phyloP scores from a whole-genome alignment of 2,113 vertebrate species.

The Galeopterus variegatus region DNA sequence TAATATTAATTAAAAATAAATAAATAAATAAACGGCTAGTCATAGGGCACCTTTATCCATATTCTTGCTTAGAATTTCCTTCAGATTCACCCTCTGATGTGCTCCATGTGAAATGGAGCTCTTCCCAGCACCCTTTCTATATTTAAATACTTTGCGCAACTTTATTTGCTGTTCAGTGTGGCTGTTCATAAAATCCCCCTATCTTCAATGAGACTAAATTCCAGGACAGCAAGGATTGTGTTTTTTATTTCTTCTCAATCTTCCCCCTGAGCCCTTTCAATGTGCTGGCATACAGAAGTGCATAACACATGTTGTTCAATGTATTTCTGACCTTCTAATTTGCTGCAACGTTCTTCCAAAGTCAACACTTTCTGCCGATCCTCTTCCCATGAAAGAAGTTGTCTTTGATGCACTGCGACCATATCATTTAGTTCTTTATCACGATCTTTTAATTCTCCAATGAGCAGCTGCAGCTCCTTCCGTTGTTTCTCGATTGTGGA shows the following conservation, averaged over 20 bases:
- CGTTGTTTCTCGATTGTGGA: slow-evolving; percentile 89
- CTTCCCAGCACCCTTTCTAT: background rate
- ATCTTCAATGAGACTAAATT: background rate
- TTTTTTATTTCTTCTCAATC: background rate
- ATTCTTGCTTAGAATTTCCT: background rate
- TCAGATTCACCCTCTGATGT: too few species aligned
- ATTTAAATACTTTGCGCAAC: background rate
- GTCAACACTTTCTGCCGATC: slow-evolving; percentile 90
- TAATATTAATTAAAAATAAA: too few species aligned
- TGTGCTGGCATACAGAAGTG: rapidly evolving
- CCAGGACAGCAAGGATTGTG: background rate
- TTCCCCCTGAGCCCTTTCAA: background rate
- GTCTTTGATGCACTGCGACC: slow-evolving; percentile 90
- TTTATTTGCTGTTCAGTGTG: background rate
- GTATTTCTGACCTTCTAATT: slow-evolving; percentile 87
- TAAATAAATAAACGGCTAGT: background rate
- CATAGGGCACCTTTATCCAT: background rate
- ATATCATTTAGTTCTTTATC: slow-evolving; percentile 91
- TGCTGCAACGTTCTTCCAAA: slow-evolving; percentile 88
- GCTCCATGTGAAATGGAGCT: background rate
- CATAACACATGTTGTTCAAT: rapidly evolving
- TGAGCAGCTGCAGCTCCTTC: slow-evolving; percentile 91
- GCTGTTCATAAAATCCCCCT: background rate
- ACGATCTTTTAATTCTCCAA: slow-evolving; percentile 90
- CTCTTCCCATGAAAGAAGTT: slow-evolving; percentile 90